phyloP scores from a whole-genome alignment of 1,140 invertebrate species.

The Dendrolimus punctatus region DNA sequence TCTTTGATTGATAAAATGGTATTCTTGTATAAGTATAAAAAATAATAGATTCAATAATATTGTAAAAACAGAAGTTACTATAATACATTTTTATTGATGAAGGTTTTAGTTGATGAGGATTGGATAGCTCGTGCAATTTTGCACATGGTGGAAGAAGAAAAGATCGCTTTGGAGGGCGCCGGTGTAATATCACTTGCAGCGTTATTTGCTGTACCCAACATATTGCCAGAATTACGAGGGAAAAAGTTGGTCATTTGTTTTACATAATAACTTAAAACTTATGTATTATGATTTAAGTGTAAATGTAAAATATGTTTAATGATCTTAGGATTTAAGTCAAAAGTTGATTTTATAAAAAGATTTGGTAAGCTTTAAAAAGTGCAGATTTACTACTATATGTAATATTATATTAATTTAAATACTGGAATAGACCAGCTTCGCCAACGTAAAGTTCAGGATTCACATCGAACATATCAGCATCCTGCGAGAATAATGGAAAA shows the following conservation, averaged over 20 bases:
- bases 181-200: conserved; percentile 78
- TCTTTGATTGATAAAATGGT: conserved; percentile 76
- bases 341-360: no score
- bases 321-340: no score
- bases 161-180: conserved; percentile 79
- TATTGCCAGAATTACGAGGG: conserved; percentile 75
- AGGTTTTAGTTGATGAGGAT: conserved; percentile 65
- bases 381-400: no score
- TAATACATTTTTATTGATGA: background rate
- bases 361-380: no score
- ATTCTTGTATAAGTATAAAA: conserved; percentile 3
- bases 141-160: conserved; percentile 78
- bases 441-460: no score
- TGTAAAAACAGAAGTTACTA: no score
- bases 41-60: no score
- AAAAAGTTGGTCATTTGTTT: conserved; percentile 71
- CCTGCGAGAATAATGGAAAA: no score
- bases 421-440: no score
- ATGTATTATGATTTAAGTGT: background rate
- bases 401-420: no score
- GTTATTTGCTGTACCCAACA: conserved; percentile 75
- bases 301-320: no score
- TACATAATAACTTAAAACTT: background rate
- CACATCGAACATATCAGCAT: no score
- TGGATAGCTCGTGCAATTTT: conserved; percentile 78